A percentile compares a stretch with the other conserved stretches of the same genome.
phyloP scores from a whole-genome alignment of 1,140 invertebrate genomes.

The Drosophila oshimai region DNA sequence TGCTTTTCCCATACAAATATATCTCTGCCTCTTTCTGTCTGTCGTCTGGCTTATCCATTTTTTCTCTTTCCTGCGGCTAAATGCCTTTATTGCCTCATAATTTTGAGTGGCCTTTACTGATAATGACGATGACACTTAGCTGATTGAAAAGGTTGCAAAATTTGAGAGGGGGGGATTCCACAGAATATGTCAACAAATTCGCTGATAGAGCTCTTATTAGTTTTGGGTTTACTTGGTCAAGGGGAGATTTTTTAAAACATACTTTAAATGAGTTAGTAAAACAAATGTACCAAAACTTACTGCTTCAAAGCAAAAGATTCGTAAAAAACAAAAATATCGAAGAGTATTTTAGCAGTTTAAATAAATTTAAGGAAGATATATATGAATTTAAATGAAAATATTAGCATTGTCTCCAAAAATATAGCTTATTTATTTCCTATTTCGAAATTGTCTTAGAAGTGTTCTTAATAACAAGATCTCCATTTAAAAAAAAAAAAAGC shows the following conservation, averaged over 20 bases:
- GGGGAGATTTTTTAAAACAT: too few relatives aligned
- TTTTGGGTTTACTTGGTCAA: not conserved
- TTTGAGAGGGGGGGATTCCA: not conserved
- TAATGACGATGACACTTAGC: constrained; percentile 40
- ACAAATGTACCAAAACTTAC: too few relatives aligned
- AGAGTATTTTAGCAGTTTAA: too few relatives aligned
- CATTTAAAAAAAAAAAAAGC: too few relatives aligned
- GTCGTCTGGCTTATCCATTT: not conserved
- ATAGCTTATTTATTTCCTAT: too few relatives aligned
- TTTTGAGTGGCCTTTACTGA: constrained; percentile 43
- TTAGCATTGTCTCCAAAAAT: too few relatives aligned
- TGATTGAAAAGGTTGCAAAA: constrained; percentile 19
- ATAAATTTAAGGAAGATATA: not conserved
- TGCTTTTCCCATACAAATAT: constrained; percentile 18
- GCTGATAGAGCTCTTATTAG: not conserved
- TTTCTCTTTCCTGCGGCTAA: constrained; percentile 1
- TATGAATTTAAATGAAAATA: not conserved
- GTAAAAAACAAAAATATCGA: too few relatives aligned
- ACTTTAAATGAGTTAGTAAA: too few relatives aligned
- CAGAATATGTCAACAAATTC: not conserved
- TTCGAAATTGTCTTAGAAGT: too few relatives aligned
- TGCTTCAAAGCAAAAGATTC: too few relatives aligned
- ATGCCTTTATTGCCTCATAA: constrained; percentile 62
- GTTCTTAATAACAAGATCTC: too few relatives aligned
- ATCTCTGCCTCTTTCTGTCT: not conserved